phyloP scores from a whole-genome alignment of 2,113 vertebrate genomes.

The Aspiorhynchus laticeps region DNA sequence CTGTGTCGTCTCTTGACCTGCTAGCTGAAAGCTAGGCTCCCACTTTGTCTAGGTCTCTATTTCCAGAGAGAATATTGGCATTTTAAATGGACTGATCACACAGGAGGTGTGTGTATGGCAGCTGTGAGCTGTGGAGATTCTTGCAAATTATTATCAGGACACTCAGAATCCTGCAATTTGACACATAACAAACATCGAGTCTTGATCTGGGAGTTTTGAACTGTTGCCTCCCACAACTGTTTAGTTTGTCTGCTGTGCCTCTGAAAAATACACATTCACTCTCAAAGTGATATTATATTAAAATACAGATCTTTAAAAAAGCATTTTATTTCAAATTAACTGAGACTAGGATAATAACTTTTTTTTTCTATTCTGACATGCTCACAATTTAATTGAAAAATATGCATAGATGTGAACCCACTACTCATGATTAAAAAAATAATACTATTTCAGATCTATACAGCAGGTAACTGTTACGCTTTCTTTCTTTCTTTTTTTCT shows the following conservation, averaged over 20 bases:
- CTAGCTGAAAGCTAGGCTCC: conserved; percentile 58
- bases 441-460: not conserved
- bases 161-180: not conserved
- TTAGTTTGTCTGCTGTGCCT: not conserved
- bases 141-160: not conserved
- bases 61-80: conserved; percentile 24
- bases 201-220: not conserved
- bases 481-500: too few species aligned
- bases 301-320: not conserved
- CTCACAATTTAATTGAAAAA: not conserved
- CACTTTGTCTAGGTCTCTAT: conserved; percentile 43
- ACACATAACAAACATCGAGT: not conserved
- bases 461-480: not conserved
- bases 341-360: not conserved
- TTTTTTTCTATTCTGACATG: not conserved
- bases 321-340: not conserved
- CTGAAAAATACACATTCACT: not conserved
- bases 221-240: not conserved
- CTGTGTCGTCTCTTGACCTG: conserved; percentile 64
- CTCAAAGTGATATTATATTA: not conserved
- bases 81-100: conserved; percentile 22
- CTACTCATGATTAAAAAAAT: not conserved
- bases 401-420: not conserved
- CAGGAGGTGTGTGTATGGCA: not conserved
- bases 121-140: not conserved